phyloP scores from a whole-genome alignment of 2,888 invertebrate genomes.

The Sinhomidia bicolor region DNA sequence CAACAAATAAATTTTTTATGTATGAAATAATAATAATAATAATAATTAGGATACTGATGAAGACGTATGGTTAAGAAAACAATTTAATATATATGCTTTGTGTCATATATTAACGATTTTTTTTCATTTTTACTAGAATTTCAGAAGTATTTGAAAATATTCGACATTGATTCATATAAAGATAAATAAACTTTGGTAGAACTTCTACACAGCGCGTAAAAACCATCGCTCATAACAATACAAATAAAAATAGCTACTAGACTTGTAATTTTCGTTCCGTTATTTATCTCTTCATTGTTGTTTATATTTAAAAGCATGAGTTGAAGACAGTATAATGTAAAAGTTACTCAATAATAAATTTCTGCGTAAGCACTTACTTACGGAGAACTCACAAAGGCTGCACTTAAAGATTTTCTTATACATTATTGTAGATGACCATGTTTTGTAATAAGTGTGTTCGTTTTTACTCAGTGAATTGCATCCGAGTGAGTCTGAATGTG shows the following conservation, averaged over 20 bases:
- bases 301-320: neutral
- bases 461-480: conserved; percentile 73
- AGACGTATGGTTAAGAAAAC: neutral
- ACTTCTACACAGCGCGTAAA: neutral
- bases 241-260: too few relatives aligned
- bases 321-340: neutral
- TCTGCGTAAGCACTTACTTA: conserved; percentile 51
- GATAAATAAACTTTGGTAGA: neutral
- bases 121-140: conserved; percentile 7
- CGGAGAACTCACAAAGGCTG: conserved; percentile 66
- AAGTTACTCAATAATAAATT: conserved; percentile 34
- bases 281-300: conserved; percentile 1
- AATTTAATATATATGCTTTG: neutral
- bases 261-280: neutral
- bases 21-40: too few relatives aligned
- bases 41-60: neutral
- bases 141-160: neutral
- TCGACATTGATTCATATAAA: neutral
- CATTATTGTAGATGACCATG: conserved; percentile 32
- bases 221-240: conserved; percentile 16
- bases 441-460: conserved; percentile 71
- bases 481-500: conserved; percentile 75
- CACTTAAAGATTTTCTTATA: conserved; percentile 54
- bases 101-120: neutral
- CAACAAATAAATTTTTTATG: conserved; percentile 3